Percentiles rank a stretch among this genome's conserved stretches.
phyloP scores from a whole-genome alignment of 2,113 vertebrate genomes.

The Oenanthe melanoleuca region DNA sequence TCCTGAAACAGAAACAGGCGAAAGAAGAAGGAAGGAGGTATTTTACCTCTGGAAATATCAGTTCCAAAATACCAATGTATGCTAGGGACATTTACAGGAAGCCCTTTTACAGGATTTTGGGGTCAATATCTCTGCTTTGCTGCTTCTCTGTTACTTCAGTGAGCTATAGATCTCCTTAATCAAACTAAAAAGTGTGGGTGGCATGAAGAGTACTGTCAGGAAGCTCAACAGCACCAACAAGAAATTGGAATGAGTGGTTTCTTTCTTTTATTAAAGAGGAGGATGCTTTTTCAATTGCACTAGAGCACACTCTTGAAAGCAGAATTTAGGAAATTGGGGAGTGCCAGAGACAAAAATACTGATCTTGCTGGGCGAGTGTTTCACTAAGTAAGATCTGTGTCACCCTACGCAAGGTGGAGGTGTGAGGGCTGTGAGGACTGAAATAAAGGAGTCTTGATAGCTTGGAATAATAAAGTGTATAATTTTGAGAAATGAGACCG shows the following conservation, averaged over 20 bases:
- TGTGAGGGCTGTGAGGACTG: background rate
- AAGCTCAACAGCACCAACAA: background rate
- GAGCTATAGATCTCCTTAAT: background rate
- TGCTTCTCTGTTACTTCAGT: background rate
- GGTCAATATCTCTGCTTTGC: background rate
- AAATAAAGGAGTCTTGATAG: background rate
- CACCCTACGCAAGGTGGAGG: background rate
- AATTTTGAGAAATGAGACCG: background rate
- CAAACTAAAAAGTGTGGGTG: background rate
- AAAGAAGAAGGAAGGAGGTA: conserved; percentile 46
- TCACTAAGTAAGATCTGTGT: background rate
- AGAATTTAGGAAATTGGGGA: background rate
- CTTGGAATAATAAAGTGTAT: background rate
- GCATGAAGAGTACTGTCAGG: background rate
- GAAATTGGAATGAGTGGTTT: background rate
- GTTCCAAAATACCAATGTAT: conserved; percentile 11
- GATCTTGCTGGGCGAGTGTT: background rate
- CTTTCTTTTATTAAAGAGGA: background rate
- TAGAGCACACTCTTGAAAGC: background rate
- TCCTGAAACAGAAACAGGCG: conserved; percentile 67
- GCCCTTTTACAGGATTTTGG: background rate
- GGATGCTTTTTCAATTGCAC: background rate
- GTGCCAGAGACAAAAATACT: background rate
- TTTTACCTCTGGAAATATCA: conserved; percentile 66
- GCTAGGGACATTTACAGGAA: background rate